These are phyloP conservation scores for Pachyrhynchus sulphureomaculatus DNA, from an alignment of 1,140 invertebrate genomes.

Conservation along the genomic window DNA sequence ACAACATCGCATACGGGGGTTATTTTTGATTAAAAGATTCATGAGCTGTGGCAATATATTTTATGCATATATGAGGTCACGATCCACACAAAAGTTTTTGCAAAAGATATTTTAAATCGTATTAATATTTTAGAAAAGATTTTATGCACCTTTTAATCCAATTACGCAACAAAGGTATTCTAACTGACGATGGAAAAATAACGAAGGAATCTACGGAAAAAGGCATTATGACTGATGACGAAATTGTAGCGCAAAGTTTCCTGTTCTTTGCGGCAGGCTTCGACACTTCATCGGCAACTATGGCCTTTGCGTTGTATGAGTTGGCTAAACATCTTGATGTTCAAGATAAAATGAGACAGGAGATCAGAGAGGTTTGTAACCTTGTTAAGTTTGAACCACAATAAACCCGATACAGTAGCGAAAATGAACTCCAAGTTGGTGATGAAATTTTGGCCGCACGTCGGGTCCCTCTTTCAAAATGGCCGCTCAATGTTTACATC, in stretches of 20 bases:
- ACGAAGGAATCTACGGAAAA: neutral
- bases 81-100: too few species aligned
- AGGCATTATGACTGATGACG: neutral
- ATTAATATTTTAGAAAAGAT: constrained; percentile 49
- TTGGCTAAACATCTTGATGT: constrained; percentile 53
- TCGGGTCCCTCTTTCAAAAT: too few species aligned
- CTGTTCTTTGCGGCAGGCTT: constrained; percentile 64
- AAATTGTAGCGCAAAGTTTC: constrained; percentile 59
- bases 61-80: too few species aligned
- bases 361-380: constrained; percentile 49
- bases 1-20: too few species aligned
- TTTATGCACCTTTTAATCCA: constrained; percentile 60
- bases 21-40: too few species aligned
- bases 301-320: constrained; percentile 53
- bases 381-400: too few species aligned
- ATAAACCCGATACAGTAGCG: too few species aligned
- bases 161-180: constrained; percentile 52
- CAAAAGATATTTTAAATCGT: too few species aligned
- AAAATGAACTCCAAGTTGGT: too few species aligned
- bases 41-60: too few species aligned
- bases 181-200: neutral
- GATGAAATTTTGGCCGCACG: too few species aligned
- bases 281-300: constrained; percentile 52
- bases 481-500: too few species aligned
- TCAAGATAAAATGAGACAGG: constrained; percentile 51